Evolutionary conservation across 2,113 vertebrate species (phyloP).

Genomic region (Zingel zingel): DNA sequence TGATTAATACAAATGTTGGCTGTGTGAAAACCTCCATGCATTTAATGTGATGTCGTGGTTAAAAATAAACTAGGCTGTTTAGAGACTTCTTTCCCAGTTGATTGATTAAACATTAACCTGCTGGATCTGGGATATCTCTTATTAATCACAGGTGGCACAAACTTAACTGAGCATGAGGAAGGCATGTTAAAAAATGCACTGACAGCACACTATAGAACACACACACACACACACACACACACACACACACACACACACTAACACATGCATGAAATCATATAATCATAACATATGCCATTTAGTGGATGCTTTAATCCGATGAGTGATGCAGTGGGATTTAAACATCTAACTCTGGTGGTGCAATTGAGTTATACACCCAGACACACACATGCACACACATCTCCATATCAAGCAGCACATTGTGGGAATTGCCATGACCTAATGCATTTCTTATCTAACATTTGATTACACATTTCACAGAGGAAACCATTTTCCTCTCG

Average conservation of each 20-base stretch:
- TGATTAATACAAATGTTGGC: slow-evolving; percentile 62
- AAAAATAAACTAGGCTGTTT: slow-evolving; percentile 78
- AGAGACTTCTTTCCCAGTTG: slow-evolving; percentile 63
- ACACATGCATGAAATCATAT: slow-evolving; percentile 35
- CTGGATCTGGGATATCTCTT: slow-evolving; percentile 80
- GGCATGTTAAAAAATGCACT: slow-evolving; percentile 23
- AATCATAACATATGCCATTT: slow-evolving; percentile 59
- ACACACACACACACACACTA: neutral
- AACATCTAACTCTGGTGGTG: slow-evolving; percentile 39
- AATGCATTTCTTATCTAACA: slow-evolving; percentile 75
- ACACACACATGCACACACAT: slow-evolving; percentile 37
- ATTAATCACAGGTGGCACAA: slow-evolving; percentile 81
- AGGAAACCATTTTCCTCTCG: slow-evolving; percentile 65
- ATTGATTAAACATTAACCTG: slow-evolving; percentile 85
- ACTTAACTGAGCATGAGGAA: slow-evolving; percentile 71
- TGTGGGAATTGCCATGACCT: slow-evolving; percentile 82
- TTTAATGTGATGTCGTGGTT: slow-evolving; percentile 73
- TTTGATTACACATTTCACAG: slow-evolving; percentile 79
- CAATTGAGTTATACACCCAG: slow-evolving; percentile 41
- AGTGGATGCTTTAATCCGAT: slow-evolving; percentile 48
- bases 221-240: no score
- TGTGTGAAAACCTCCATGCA: slow-evolving; percentile 45
- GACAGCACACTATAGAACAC: neutral
- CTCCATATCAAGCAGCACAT: slow-evolving; percentile 64
- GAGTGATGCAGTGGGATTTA: slow-evolving; percentile 55